phyloP scores from a whole-genome alignment of 2,888 invertebrate genomes.

The Camponotus fellah region DNA sequence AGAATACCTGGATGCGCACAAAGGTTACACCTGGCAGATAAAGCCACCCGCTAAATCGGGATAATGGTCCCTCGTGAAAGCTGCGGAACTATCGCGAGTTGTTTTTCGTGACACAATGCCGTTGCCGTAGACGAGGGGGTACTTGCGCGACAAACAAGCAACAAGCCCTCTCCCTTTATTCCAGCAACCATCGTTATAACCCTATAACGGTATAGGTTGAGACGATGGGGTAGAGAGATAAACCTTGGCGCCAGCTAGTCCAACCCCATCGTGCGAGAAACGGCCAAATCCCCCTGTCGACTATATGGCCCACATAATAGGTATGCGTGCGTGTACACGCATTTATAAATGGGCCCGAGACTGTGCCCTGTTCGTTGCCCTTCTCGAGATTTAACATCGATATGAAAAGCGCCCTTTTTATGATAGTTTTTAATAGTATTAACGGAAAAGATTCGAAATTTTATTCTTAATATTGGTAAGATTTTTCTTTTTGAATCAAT shows the following conservation, averaged over 20 bases:
- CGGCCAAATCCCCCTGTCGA: constrained; percentile 48
- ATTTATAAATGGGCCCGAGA: constrained; percentile 16
- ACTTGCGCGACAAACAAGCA: constrained; percentile 45
- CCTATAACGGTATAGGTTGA: constrained; percentile 66
- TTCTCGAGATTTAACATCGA: constrained; percentile 7
- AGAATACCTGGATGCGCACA: constrained; percentile 16
- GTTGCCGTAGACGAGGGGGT: constrained; percentile 42
- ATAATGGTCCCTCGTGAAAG: constrained; percentile 82
- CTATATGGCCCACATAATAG: constrained; percentile 24
- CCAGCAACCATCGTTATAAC: constrained; percentile 23
- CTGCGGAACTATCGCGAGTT: constrained; percentile 74
- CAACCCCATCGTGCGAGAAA: constrained; percentile 70
- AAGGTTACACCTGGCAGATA: constrained; percentile 64
- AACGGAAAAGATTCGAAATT: background rate
- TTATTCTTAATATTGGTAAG: background rate
- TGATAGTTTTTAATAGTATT: background rate
- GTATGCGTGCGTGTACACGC: constrained; percentile 35
- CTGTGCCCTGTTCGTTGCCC: background rate
- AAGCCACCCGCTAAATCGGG: constrained; percentile 81
- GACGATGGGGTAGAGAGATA: constrained; percentile 79
- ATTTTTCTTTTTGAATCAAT: background rate
- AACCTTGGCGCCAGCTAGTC: constrained; percentile 79
- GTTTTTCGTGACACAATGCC: constrained; percentile 74
- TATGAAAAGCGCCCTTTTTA: background rate
- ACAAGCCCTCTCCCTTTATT: constrained; percentile 18